phyloP scores from a whole-genome alignment of 1,140 invertebrate genomes.

The Drosophila asahinai region DNA sequence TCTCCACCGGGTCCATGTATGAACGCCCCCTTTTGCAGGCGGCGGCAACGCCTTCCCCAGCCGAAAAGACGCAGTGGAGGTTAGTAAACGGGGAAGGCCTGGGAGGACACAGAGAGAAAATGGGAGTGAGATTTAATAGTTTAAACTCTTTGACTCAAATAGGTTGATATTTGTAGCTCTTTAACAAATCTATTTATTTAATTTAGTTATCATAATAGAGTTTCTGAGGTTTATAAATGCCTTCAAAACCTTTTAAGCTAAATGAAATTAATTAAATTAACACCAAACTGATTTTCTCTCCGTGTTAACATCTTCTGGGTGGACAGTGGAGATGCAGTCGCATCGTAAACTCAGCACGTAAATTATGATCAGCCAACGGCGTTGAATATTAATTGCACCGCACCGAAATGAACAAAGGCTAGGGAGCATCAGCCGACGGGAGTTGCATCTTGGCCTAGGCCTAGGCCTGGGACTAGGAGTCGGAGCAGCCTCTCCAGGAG shows the following conservation, averaged over 20 bases:
- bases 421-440: slow-evolving; percentile 48
- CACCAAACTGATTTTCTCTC: neutral
- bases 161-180: neutral
- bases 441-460: slow-evolving; percentile 3
- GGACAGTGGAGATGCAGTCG: slow-evolving; percentile 43
- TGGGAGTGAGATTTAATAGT: neutral
- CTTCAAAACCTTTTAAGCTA: neutral
- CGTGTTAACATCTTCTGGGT: slow-evolving; percentile 2
- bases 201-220: too few relatives aligned
- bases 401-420: slow-evolving; percentile 79
- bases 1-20: slow-evolving; percentile 56
- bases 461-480: slow-evolving; percentile 5
- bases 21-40: slow-evolving; percentile 71
- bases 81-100: neutral
- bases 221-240: too few relatives aligned
- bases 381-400: slow-evolving; percentile 85
- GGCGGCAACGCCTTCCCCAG: slow-evolving; percentile 63
- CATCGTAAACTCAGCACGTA: slow-evolving; percentile 85
- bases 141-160: too few relatives aligned
- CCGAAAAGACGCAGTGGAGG: slow-evolving; percentile 17
- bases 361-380: slow-evolving; percentile 85
- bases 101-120: slow-evolving; percentile 1
- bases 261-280: slow-evolving; percentile 2
- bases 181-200: too few relatives aligned
- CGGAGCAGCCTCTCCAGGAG: slow-evolving; percentile 31